Conservation (phyloP, 2,888 invertebrate species). For the Lasioglossum calceatum region DNA sequence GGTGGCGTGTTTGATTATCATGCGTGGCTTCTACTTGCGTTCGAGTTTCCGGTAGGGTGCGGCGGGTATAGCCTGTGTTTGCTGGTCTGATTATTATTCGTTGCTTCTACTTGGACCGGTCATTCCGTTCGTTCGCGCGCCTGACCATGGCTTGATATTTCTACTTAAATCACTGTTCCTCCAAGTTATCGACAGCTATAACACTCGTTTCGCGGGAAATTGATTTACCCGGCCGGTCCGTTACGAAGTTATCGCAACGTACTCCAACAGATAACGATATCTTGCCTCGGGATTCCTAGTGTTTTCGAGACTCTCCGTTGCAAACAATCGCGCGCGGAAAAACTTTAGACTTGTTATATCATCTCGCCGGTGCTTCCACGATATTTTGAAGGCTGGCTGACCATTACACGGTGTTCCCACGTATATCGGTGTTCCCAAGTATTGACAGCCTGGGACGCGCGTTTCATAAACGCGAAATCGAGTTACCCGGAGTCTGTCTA, state of each 20-base stretch:
- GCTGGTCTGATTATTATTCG: background rate
- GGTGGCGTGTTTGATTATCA: background rate
- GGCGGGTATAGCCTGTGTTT: background rate
- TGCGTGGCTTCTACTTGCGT: background rate
- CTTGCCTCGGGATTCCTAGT: background rate
- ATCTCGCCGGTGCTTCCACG: background rate
- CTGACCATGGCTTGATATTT: background rate
- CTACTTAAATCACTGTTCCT: background rate
- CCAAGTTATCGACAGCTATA: background rate
- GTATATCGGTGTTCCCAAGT: background rate
- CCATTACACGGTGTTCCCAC: background rate
- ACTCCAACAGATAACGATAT: background rate
- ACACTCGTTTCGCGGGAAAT: background rate
- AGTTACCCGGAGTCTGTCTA: background rate
- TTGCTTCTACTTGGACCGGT: background rate
- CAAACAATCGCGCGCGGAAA: background rate
- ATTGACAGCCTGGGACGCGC: background rate
- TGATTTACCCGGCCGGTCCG: background rate
- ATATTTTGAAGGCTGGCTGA: background rate
- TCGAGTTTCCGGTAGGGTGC: background rate
- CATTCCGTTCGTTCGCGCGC: background rate
- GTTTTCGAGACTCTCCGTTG: background rate
- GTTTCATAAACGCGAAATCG: background rate
- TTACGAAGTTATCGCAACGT: background rate
- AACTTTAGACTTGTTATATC: background rate